Evolutionary conservation across 1,140 invertebrate species (phyloP).

Genomic region (Nasonia vitripennis): DNA sequence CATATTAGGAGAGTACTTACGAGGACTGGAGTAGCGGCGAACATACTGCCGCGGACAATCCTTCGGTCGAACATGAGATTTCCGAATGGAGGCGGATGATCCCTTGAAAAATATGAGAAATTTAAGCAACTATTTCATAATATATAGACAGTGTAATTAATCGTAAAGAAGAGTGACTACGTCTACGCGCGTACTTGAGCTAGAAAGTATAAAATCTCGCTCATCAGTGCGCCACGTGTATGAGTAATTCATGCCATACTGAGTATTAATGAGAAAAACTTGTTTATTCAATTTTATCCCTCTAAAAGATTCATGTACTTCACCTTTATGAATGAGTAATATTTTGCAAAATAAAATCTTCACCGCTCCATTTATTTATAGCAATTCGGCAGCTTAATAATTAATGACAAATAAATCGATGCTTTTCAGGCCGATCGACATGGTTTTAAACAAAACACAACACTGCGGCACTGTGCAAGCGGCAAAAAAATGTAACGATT

Average conservation of each 20-base stretch:
- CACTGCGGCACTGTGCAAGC: neutral
- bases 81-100: conserved; percentile 76
- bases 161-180: neutral
- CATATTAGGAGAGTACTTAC: conserved; percentile 59
- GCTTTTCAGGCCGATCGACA: neutral
- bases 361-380: neutral
- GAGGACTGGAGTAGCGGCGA: conserved; percentile 78
- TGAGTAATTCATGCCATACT: neutral
- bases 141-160: neutral
- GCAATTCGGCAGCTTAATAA: neutral
- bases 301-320: no score
- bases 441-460: neutral
- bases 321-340: no score
- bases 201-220: conserved; percentile 16
- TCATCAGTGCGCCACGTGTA: neutral
- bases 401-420: neutral
- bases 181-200: conserved; percentile 41
- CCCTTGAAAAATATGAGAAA: conserved; percentile 64
- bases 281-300: neutral
- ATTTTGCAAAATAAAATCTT: neutral
- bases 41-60: conserved; percentile 88
- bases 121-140: neutral
- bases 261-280: neutral
- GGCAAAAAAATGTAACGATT: neutral
- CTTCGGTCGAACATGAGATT: conserved; percentile 92